Evolutionary conservation across 2,113 vertebrate genomes (phyloP).

Genomic region (Carettochelys insculpta): DNA sequence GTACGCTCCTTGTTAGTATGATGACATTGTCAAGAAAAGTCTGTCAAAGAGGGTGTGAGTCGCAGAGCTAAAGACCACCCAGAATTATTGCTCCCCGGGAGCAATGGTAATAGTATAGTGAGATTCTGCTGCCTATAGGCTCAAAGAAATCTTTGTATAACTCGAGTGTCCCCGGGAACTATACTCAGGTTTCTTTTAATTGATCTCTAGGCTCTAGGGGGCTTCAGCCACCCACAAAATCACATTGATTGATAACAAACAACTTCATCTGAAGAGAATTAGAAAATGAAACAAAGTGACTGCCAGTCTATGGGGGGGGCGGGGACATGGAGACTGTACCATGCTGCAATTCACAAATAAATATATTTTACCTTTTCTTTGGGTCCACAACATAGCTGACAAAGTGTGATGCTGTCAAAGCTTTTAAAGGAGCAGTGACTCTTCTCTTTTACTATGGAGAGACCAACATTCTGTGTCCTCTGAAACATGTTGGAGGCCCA

Average conservation of each 20-base stretch:
- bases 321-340: accelerated
- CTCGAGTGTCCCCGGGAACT: constrained; percentile 36
- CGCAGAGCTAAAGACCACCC: constrained; percentile 59
- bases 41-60: not conserved
- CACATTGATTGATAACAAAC: not conserved
- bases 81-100: constrained; percentile 45
- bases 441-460: not conserved
- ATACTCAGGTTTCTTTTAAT: not conserved
- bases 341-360: not conserved
- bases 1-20: constrained; percentile 21
- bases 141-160: constrained; percentile 28
- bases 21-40: too few relatives aligned
- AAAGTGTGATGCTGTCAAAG: not conserved
- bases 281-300: not conserved
- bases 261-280: not conserved
- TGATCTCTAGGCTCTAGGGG: constrained; percentile 21
- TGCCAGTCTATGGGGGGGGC: not conserved
- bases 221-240: not conserved
- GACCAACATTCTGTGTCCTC: not conserved
- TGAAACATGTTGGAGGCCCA: not conserved
- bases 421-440: not conserved
- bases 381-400: not conserved
- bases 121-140: constrained; percentile 39
- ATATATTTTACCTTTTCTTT: not conserved
- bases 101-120: not conserved